These are phyloP conservation scores for Sturnus vulgaris DNA, from an alignment of 2,113 vertebrate genomes.

Conservation along the genomic window DNA sequence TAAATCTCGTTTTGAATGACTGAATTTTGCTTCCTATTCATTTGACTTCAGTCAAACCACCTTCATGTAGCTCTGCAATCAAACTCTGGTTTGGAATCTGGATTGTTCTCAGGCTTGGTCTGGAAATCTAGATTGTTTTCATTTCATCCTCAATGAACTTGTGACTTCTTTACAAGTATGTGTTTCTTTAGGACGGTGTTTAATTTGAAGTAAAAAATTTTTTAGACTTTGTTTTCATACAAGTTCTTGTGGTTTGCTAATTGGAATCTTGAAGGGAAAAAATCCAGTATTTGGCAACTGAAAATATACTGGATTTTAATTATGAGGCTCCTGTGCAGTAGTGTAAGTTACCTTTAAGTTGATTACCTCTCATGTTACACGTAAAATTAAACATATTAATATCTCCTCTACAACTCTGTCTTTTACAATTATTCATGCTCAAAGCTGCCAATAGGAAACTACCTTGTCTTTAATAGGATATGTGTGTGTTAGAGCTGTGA, in stretches of 20 bases:
- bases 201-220: conserved; percentile 9
- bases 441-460: background rate
- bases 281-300: background rate
- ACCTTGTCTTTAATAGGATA: background rate
- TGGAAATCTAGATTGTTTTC: conserved; percentile 17
- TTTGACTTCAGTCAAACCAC: background rate
- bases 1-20: background rate
- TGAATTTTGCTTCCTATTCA: background rate
- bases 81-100: background rate
- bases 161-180: conserved; percentile 18
- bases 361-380: background rate
- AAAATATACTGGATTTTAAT: background rate
- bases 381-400: background rate
- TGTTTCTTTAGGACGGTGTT: conserved; percentile 8
- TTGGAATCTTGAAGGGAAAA: background rate
- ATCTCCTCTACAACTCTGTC: background rate
- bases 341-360: background rate
- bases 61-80: background rate
- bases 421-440: background rate
- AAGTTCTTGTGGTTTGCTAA: background rate
- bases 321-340: background rate
- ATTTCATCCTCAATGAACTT: background rate
- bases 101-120: background rate
- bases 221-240: background rate
- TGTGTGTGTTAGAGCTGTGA: background rate